Base-by-base conservation (phyloP, 1,140 invertebrate genomes). In the Antheraea mylitta region DNA sequence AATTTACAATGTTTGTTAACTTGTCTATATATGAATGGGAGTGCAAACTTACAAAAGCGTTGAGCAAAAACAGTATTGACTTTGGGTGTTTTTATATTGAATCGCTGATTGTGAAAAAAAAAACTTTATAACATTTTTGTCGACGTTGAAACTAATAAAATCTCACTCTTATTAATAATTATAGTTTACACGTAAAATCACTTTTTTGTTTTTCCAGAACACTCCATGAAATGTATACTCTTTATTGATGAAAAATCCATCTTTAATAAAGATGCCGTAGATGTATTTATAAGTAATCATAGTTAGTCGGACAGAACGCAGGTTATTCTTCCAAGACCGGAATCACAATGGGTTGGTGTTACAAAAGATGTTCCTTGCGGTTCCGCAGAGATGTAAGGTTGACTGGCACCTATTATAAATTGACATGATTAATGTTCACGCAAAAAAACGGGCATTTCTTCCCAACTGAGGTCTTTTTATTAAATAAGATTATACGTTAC, bases 401-500 rank as follows among this genome's bases (percentile, higher is more conserved):
- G 75, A 74, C 75, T 69, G 64, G 19, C 64, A 36, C 67, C 72
- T 66, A 76, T 71, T 73, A 73, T 70, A 64, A 18, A 37, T 13
- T 3, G 66, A 61, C 60, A 67, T 76, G 66, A 76, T 72, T 73
- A 70, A 76, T 65, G 71, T 58, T 60, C 64, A 36, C 11, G 64
- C 42, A 58, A 67, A 66, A 38, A 70, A 70, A 61, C 11, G 30
- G 11, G 19, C 10, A 36, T 61, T 19, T 36, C 18, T 4, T 61
- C 18, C 18, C 11, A 22, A 36, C 60, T 53, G 45, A 9, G 9
- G 5, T 13, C 11, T 53, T 53, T 53, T 53, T 53, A 13, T 53
- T n/a, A 16, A 13, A 13, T 42, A 42, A 42, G 38, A 42, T 53
- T 53, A 16, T n/a, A 53, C 45, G 45, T 53, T 11, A 16, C 45